Evolutionary conservation across 1,140 invertebrate genomes (phyloP).

Genomic region (Zaprionus taronus): DNA sequence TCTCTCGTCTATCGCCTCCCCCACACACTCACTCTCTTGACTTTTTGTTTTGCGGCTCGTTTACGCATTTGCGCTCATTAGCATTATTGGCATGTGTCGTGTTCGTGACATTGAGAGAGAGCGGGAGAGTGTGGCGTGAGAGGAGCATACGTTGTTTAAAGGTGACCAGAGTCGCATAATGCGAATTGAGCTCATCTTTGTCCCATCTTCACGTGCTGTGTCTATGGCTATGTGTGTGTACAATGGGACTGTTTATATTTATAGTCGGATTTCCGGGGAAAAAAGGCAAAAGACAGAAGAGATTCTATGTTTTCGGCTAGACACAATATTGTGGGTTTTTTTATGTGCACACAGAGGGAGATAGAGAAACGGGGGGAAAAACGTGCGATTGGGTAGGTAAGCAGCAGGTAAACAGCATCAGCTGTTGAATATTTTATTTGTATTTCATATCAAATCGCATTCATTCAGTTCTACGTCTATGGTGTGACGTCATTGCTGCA

Average conservation of each 20-base stretch:
- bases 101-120: slow-evolving; percentile 46
- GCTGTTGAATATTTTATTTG: slow-evolving; percentile 14
- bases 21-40: slow-evolving; percentile 11
- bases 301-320: slow-evolving; percentile 20
- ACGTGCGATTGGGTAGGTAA: not conserved
- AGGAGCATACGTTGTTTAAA: slow-evolving; percentile 14
- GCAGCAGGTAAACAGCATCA: slow-evolving; percentile 18
- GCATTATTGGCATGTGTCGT: slow-evolving; percentile 67
- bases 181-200: slow-evolving; percentile 30
- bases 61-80: slow-evolving; percentile 75
- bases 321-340: slow-evolving; percentile 33
- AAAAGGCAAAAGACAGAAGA: not conserved
- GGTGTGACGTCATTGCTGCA: slow-evolving; percentile 22
- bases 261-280: slow-evolving; percentile 38
- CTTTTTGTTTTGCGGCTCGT: slow-evolving; percentile 53
- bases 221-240: not conserved
- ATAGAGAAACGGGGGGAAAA: not conserved
- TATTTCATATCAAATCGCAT: not conserved
- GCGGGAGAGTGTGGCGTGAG: not conserved
- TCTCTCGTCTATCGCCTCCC: not conserved
- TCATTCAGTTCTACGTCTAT: not conserved
- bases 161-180: slow-evolving; percentile 33
- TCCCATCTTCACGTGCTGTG: slow-evolving; percentile 43
- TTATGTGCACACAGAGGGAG: not conserved
- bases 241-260: slow-evolving; percentile 38